phyloP scores from a whole-genome alignment of 2,113 vertebrate species.

The Scolopax mira region DNA sequence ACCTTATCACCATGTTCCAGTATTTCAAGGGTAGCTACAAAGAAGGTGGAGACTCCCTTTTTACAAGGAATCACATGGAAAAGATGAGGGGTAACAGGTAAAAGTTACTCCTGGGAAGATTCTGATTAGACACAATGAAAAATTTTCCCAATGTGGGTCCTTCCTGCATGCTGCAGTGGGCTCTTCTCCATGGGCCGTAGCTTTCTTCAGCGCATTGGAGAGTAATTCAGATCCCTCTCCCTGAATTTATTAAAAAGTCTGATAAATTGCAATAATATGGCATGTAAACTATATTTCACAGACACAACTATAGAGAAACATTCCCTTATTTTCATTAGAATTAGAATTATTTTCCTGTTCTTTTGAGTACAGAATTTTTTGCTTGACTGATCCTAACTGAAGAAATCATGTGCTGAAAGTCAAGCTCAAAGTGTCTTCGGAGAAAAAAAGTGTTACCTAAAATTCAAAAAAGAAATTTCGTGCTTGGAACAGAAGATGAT shows the following conservation, averaged over 20 bases:
- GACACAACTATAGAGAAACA: neutral
- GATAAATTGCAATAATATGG: neutral
- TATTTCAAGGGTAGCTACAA: too few species aligned
- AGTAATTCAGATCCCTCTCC: neutral
- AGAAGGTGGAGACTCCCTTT: too few species aligned
- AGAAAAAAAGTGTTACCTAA: slow-evolving; percentile 2
- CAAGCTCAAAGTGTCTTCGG: neutral
- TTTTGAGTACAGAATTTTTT: slow-evolving; percentile 30
- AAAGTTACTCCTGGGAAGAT: too few species aligned
- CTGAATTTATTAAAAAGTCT: slow-evolving; percentile 25
- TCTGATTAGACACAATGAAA: too few species aligned
- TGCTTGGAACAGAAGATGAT: slow-evolving; percentile 7
- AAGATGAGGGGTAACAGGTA: too few species aligned
- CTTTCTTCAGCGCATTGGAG: neutral
- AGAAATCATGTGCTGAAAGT: neutral
- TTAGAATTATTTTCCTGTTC: slow-evolving; percentile 46
- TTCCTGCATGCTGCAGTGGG: too few species aligned
- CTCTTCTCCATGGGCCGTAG: neutral
- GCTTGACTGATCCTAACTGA: slow-evolving; percentile 1
- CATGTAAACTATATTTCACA: neutral
- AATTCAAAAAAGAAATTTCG: neutral
- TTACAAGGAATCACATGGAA: too few species aligned
- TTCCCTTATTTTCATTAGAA: slow-evolving; percentile 29
- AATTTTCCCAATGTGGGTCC: too few species aligned
- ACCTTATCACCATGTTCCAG: too few species aligned